Evolutionary conservation across 1,140 invertebrate genomes (phyloP), one percentile per base, ranked within the genome.

Genomic region (Ridgeia piscesae): DNA sequence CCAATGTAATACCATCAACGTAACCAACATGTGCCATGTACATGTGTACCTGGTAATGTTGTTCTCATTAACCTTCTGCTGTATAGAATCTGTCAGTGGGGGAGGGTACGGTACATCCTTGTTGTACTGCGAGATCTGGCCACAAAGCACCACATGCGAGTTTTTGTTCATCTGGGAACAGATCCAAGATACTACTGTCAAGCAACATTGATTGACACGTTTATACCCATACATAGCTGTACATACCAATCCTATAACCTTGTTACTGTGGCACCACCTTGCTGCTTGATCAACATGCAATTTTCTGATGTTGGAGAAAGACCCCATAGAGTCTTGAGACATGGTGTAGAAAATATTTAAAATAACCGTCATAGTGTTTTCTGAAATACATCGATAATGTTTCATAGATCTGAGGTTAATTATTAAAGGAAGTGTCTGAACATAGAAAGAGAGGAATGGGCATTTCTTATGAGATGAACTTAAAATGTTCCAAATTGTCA

Each of bases 121-220:
- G 92, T 95, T 95, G 93, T 95, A 95, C 27, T 94, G 92, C 31
- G 95, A 94, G 92, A 95, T 95, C 93, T 95, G 95, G 91, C 95
- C 95, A 94, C 95, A 95, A 58, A 95, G 93, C 91, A 95, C 94
- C 31, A 95, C 93, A 94, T 95, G 94, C 21, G 94, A 94, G 92
- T 94, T 91, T 34, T 91, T 91, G 58, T 93, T 94, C 95, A 95
- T 95, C 95, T 95, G 93, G 88, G 93, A 77, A 91, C 34, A 34
- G 2, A 34, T 17, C 17, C 89, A 91, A n/a, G 21, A 91, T 91
- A 91, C 35, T 6, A 21, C 11, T 77, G 58, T 77, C 58, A 77
- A 21, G 58, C 58, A 77, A 77, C 31, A 17, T n/a, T 34, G 35
- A n/a, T 42, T 42, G 42, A 42, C 11, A 6, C 4, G 11, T 11